Evolutionary conservation across 2,113 vertebrate species (phyloP), one percentile per base, ranked within the genome.

Genomic region (Microtus ochrogaster): DNA sequence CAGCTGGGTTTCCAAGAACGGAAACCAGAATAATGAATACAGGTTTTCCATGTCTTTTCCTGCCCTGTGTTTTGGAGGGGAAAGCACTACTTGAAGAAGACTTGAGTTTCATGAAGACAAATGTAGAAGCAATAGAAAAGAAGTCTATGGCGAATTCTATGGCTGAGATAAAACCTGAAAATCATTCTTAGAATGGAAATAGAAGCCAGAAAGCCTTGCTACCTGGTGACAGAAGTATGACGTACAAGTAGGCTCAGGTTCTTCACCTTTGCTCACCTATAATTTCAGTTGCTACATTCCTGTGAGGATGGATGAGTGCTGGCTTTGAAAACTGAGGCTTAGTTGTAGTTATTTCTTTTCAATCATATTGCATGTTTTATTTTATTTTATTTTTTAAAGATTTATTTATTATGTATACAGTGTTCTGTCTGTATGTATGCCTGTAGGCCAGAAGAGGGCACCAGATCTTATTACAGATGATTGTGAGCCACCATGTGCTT

Each of bases 81-180:
- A 66, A 73, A 22, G 22, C 52, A 24, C 55, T 89, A 44, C 24
- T 94, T 47, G n/a, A 73, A 52, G 81, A 94, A 89, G 33, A 76
- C 78, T 4, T 47, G 52, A 13, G 1, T 92, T 92, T 44, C 49
- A n/a, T 7, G 9, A 63, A 90, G 83, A 94, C 58, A 89, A 92
- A 44, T 33, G 30, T 68, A 47, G 30, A 85, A 47, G 49, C 39
- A 2, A 7, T 89, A 22, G 36, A 36, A 21, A n/a, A 93, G 81
- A 92, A 89, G 55, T 96, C 66, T 85, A 22, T 86, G 73, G 28
- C 49, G 72, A 92, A 89, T 63, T 96, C 66, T 85, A 22, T 86
- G 73, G 30, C 49, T 36, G 49, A 90, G 47, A 90, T 30, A 36
- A 87, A 7, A 90, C 41, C 47, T 49, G 47, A 33, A 55, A 93